Evolutionary conservation across 1,140 invertebrate genomes (phyloP), one percentile per base, ranked within the genome.

Genomic region (Pemphigus obesinymphae): DNA sequence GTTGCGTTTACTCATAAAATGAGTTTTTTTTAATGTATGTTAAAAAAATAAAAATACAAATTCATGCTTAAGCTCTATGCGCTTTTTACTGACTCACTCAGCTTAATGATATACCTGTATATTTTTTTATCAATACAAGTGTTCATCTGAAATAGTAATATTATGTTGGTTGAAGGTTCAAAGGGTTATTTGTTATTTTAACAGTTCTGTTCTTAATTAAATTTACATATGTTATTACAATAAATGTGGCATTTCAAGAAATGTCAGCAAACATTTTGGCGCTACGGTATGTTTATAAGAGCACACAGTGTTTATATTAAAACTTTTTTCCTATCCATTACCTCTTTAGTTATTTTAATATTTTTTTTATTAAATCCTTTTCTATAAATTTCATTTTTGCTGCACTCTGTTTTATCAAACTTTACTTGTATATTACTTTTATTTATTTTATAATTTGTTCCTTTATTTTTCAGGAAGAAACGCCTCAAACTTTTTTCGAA

Each of bases 401-500:
- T 68, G 26, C 34, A 37, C 34, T 20, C 29, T 55, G 34, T 72
- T 82, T 82, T 70, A 55, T 45, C 20, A 7, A 70, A 37, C 40
- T 50, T n/a, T 20, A 40, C 1, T 20, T 53, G 11, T 34, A 26
- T 31, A 23, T 26, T 31, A 11, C 13, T n/a, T 40, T 23, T 31
- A 37, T 80, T 58, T 40, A n/a, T 80, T 53, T 50, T 82, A 31
- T 40, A 63, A 20, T 85, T 85, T 84, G 83, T 68, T 84, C 86
- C 86, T 88, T 89, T 89, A 90, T 88, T 95, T 83, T 94, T 87
- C 90, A 99, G 96, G 97, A 99, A 89, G 97, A 98, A 90, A 98
- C 97, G 58, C 96, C 96, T 68, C 97, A 98, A 89, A 96, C 97
- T 86, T 97, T 99, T 89, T 99, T 99, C 88, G 97, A 99, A 88